Evolutionary conservation across 1,140 invertebrate genomes (phyloP), one percentile per base, ranked within the genome.

Genomic region (Epicauta chinensis): DNA sequence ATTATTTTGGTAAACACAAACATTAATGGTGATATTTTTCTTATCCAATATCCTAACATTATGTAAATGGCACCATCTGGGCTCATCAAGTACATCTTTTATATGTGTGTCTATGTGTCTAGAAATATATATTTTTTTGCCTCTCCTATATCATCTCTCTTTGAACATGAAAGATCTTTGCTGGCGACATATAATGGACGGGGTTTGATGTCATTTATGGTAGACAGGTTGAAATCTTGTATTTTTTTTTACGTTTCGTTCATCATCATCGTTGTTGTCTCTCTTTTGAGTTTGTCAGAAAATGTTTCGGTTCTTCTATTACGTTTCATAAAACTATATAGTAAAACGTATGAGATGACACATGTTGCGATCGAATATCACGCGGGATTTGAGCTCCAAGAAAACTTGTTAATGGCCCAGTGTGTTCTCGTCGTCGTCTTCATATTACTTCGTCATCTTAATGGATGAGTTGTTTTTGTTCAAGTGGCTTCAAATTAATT

Each of bases 381-480:
- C 62, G n/a, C n/a, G 46, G 56, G 56, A 59, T 52, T 60, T 65
- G 40, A 58, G 57, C 61, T 59, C 55, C 32, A 23, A 59, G 58
- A 53, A 64, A 66, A 60, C 56, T 64, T 65, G 66, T 64, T 68
- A 68, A 68, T 66, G 64, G 64, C 60, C 53, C 50, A 59, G 51
- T 58, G 29, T 55, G 45, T 55, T 48, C n/a, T n/a, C n/a, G n/a
- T n/a, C 23, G 23, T 23, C 23, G 58, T 58, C 64, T 55, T 67
- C 61, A 59, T 62, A 65, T 68, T 64, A 67, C 65, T 61, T 48
- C 51, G 23, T 23, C 23, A 23, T 23, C 62, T 64, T 67, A 68
- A 68, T 68, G 66, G 66, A 68, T 58, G 66, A 64, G 56, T 68
- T 68, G 66, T 68, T 68, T 68, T 67, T 67, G 4, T 60, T 60